Conservation (phyloP, 2,797 vertebrate genomes). For the Uromys caudimaculatus region DNA sequence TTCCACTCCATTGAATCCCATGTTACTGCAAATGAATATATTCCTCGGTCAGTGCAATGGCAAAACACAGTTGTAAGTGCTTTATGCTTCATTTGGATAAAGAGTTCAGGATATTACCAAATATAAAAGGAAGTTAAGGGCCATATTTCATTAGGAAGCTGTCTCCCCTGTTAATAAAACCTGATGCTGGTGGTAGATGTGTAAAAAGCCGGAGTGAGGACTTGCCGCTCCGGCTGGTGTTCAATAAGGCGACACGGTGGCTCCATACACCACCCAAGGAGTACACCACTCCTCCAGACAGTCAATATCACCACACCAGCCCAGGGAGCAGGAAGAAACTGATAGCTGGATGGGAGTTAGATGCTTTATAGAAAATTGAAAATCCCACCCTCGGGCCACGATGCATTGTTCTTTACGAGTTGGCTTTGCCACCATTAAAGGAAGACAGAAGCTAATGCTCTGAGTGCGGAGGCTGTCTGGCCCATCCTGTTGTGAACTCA, state of each 20-base stretch:
- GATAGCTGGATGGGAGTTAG: neutral
- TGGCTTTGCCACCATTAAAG: neutral
- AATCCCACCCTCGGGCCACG: neutral
- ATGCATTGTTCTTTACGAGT: neutral
- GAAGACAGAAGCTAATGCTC: neutral
- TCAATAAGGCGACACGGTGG: neutral
- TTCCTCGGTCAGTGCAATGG: slow-evolving; percentile 86
- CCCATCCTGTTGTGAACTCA: neutral
- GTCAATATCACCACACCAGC: neutral
- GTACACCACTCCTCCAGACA: neutral
- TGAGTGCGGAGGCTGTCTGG: neutral
- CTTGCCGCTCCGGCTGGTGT: slow-evolving; percentile 69
- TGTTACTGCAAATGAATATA: slow-evolving; percentile 89
- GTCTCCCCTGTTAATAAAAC: slow-evolving; percentile 86
- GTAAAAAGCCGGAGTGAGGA: slow-evolving; percentile 65
- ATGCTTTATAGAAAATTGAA: slow-evolving; percentile 46
- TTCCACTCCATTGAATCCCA: slow-evolving; percentile 88
- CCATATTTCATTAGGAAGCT: slow-evolving; percentile 87
- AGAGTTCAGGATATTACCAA: slow-evolving; percentile 87
- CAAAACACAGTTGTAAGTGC: slow-evolving; percentile 89
- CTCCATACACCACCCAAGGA: neutral
- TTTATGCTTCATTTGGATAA: slow-evolving; percentile 91
- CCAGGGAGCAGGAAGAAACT: neutral
- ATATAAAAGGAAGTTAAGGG: slow-evolving; percentile 89
- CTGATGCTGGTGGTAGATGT: slow-evolving; percentile 64